Conservation (phyloP, 2,888 invertebrate genomes). For the Eretmocerus hayati region DNA sequence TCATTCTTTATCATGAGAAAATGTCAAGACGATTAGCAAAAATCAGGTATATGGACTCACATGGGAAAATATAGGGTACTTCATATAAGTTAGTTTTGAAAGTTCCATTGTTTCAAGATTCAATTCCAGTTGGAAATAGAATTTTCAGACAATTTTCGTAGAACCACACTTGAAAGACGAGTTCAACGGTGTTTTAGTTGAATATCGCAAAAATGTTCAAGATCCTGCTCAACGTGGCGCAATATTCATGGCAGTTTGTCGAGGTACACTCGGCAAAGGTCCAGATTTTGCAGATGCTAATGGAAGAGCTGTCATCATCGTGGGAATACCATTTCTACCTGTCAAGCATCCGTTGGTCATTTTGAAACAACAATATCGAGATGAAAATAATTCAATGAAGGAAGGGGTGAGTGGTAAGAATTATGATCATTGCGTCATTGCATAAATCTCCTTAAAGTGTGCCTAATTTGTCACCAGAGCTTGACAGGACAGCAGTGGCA, state of each 20-base stretch:
- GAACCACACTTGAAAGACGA: conserved; percentile 84
- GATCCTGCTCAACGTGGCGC: conserved; percentile 73
- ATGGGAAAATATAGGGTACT: conserved; percentile 53
- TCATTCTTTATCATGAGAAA: conserved; percentile 89
- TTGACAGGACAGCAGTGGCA: conserved; percentile 84
- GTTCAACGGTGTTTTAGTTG: conserved; percentile 71
- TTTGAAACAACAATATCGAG: conserved; percentile 84
- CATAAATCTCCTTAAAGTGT: not conserved
- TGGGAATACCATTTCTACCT: conserved; percentile 94
- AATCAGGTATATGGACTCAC: conserved; percentile 70
- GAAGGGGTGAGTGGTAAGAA: conserved; percentile 56
- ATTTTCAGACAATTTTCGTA: conserved; percentile 79
- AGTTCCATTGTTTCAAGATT: not conserved
- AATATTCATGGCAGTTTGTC: conserved; percentile 92
- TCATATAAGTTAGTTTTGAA: not conserved
- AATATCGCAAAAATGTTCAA: conserved; percentile 76
- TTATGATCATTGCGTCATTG: conserved; percentile 2
- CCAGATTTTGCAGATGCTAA: conserved; percentile 94
- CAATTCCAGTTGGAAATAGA: no score
- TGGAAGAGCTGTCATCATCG: conserved; percentile 91
- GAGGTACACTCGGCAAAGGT: conserved; percentile 98
- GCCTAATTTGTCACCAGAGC: conserved; percentile 44
- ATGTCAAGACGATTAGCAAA: conserved; percentile 79
- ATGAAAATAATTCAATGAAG: conserved; percentile 60
- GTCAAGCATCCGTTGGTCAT: conserved; percentile 84